A percentile compares a stretch with the other conserved stretches of the same genome.
These are phyloP conservation scores for Bibio marci DNA, from an alignment of 2,888 invertebrate genomes.

Conservation along the genomic window DNA sequence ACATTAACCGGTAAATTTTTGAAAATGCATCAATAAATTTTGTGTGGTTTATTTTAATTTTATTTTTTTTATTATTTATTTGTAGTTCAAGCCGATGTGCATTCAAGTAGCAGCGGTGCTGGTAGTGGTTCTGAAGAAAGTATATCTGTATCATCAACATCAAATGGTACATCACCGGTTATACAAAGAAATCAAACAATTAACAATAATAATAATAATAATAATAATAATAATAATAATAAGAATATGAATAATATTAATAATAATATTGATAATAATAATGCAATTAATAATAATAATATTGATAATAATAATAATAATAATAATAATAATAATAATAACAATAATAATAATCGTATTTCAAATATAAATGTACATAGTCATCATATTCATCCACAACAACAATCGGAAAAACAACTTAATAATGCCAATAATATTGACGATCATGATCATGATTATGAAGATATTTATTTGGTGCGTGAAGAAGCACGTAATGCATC, in stretches of 20 bases:
- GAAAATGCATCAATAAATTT: not conserved
- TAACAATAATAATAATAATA: conserved; percentile 8
- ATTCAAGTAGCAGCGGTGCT: conserved; percentile 51
- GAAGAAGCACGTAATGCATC: conserved; percentile 31
- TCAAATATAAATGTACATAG: conserved; percentile 10
- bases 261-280: too few species aligned
- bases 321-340: conserved; percentile 5
- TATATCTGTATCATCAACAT: conserved; percentile 37
- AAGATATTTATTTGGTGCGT: conserved; percentile 60
- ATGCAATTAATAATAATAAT: conserved; percentile 8
- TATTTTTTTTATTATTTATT: conserved; percentile 9
- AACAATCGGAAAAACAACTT: conserved; percentile 9
- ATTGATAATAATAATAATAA: conserved; percentile 7
- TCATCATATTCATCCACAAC: conserved; percentile 11
- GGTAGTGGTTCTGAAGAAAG: conserved; percentile 43
- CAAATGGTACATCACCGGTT: conserved; percentile 25
- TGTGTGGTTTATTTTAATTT: not conserved
- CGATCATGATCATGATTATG: conserved; percentile 62
- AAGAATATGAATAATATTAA: conserved; percentile 11
- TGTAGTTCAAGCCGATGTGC: conserved; percentile 72
- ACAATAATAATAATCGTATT: conserved; percentile 1
- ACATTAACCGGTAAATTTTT: conserved; percentile 33
- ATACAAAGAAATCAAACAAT: conserved; percentile 10
- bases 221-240: conserved; percentile 6
- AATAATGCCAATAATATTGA: conserved; percentile 56